Evolutionary conservation across 2,888 invertebrate genomes (phyloP).

Genomic region (Amphipyra berbera): DNA sequence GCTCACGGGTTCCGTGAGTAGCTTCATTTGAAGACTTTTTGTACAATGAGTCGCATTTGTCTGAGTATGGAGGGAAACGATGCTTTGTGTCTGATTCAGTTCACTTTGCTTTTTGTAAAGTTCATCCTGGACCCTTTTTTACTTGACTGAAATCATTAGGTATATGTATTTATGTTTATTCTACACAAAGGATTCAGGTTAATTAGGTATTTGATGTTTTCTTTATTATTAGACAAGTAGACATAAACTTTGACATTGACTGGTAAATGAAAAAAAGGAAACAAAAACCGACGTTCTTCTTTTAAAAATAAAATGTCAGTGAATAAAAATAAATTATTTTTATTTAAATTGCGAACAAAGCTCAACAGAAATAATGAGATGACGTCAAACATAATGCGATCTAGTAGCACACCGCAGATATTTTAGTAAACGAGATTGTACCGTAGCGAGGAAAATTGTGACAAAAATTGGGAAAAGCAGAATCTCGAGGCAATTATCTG

Average conservation of each 20-base stretch:
- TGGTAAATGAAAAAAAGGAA: too few relatives aligned
- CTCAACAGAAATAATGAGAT: constrained; percentile 35
- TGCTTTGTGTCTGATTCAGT: constrained; percentile 4
- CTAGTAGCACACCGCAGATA: constrained; percentile 27
- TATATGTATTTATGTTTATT: background rate
- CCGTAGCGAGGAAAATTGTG: constrained; percentile 58
- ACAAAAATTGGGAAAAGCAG: constrained; percentile 66
- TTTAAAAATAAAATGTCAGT: background rate
- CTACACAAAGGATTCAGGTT: background rate
- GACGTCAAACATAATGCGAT: constrained; percentile 33
- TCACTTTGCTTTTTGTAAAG: constrained; percentile 4
- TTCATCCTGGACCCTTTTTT: background rate
- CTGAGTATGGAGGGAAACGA: constrained; percentile 1
- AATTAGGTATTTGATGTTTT: background rate
- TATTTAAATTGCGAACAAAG: constrained; percentile 13
- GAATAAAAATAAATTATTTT: background rate
- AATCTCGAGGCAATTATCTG: constrained; percentile 77
- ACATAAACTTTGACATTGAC: too few relatives aligned
- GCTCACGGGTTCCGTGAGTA: constrained; percentile 19
- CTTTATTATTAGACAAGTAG: too few relatives aligned
- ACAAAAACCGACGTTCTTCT: background rate
- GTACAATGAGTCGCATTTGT: constrained; percentile 7
- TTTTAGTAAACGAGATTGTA: constrained; percentile 32
- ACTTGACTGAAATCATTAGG: background rate
- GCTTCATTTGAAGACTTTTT: constrained; percentile 24